Base-by-base conservation (phyloP, 1,140 invertebrate species). In the Pinna nobilis region DNA sequence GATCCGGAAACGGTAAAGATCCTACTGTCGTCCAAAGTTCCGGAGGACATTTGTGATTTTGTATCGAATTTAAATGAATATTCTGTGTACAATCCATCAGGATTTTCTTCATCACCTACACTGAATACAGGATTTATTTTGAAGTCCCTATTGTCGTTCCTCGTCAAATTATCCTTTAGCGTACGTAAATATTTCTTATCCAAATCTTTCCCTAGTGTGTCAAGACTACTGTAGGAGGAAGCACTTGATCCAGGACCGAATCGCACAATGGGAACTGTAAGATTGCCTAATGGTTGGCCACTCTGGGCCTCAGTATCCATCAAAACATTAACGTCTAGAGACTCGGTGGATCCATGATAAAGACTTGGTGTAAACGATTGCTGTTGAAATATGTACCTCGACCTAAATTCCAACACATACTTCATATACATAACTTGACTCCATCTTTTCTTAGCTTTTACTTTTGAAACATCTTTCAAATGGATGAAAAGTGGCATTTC, bases 391-490 rank as follows among this genome's bases (percentile, higher is more conserved):
- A 11, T 35, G 13, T 44, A 65, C 18, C 77, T 53, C 3, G 65
- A 60, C 23, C 81, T 69, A 63, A 78, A 80, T 5, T 67, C 69
- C 66, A 85, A 73, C 25, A 85, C 74, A 60, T 85, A 85, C 32
- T 80, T 81, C 44, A 85, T 81, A 55, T 85, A 85, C 82, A 85
- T 83, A 9, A 77, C 77, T 67, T 86, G 84, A 70, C 82, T 84
- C 84, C 84, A 86, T 41, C 84, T 41, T 41, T 86, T 86, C 51
- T 86, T 86, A 0, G 81, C 60, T 67, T 86, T 86, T 0, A 86
- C 82, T 60, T 82, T 83, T 5, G 37, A 47, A 2, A 71, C 68
- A 47, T 86, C 84, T 66, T 86, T 86, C 1, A 86, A 55, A 49
- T 85, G 83, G 32, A 85, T 63, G 64, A 82, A 81, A 0, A 85